Percentiles rank a stretch among this genome's conserved stretches.
Evolutionary conservation across 1,140 invertebrate species (phyloP).

Genomic region (Phenacoccus solenopsis): DNA sequence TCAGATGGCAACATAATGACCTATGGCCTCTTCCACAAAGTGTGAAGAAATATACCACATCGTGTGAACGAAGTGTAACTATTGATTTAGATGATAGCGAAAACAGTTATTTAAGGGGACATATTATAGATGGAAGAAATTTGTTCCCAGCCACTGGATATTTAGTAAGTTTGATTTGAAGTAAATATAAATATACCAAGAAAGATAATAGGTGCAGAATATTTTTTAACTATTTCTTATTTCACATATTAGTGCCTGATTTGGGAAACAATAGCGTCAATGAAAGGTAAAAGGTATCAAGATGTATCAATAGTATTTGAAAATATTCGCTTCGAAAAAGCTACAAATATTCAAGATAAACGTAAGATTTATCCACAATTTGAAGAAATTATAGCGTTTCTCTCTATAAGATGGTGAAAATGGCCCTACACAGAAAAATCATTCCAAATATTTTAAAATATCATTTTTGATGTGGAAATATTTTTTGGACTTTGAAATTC

Average conservation of each 20-base stretch:
- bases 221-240: no score
- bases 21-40: background rate
- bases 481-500: no score
- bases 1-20: constrained; percentile 49
- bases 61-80: background rate
- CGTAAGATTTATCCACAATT: constrained; percentile 35
- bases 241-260: constrained; percentile 43
- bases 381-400: no score
- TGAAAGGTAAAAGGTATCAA: constrained; percentile 52
- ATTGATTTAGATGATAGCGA: no score
- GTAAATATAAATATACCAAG: no score
- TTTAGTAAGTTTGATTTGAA: constrained; percentile 39
- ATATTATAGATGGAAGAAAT: constrained; percentile 82
- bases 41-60: background rate
- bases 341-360: constrained; percentile 61
- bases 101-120: constrained; percentile 70
- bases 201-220: no score
- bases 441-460: no score
- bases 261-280: constrained; percentile 76
- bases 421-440: no score
- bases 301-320: constrained; percentile 73
- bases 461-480: no score
- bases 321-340: constrained; percentile 68
- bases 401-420: no score
- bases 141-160: constrained; percentile 96